Percentiles rank a stretch among this genome's conserved stretches.
phyloP scores from a whole-genome alignment of 2,113 vertebrate genomes.

The Pseudorectes ferrugineus region DNA sequence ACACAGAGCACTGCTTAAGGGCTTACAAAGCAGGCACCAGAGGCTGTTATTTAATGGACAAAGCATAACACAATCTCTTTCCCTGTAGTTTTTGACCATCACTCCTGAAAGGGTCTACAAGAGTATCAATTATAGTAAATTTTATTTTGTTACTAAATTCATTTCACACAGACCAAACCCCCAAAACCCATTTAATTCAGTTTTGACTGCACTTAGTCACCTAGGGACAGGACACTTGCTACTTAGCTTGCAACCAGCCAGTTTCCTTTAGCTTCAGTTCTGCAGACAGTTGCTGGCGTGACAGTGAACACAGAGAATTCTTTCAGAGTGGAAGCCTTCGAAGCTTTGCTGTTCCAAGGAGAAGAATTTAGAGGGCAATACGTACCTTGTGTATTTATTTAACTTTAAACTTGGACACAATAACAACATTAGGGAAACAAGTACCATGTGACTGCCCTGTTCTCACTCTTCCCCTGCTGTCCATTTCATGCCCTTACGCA shows the following conservation, averaged over 20 bases:
- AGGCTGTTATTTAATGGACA: background rate
- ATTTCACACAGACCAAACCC: background rate
- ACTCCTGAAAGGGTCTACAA: background rate
- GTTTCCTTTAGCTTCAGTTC: background rate
- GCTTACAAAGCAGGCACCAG: background rate
- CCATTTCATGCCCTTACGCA: rapidly evolving
- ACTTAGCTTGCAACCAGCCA: background rate
- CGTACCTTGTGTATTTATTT: background rate
- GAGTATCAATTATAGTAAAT: background rate
- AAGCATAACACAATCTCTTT: background rate
- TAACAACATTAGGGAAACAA: background rate
- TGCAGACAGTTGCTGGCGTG: background rate
- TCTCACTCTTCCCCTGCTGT: background rate
- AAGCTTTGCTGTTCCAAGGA: background rate
- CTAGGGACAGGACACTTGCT: background rate
- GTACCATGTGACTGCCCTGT: rapidly evolving
- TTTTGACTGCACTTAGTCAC: background rate
- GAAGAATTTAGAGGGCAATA: background rate
- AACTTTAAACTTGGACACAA: background rate
- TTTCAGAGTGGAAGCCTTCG: rapidly evolving
- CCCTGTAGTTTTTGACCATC: background rate
- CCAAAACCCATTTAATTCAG: background rate
- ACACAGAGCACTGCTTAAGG: background rate
- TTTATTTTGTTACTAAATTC: background rate
- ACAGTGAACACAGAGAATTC: background rate